Conservation (phyloP, 2,113 vertebrate genomes). For the Bos javanicus region DNA sequence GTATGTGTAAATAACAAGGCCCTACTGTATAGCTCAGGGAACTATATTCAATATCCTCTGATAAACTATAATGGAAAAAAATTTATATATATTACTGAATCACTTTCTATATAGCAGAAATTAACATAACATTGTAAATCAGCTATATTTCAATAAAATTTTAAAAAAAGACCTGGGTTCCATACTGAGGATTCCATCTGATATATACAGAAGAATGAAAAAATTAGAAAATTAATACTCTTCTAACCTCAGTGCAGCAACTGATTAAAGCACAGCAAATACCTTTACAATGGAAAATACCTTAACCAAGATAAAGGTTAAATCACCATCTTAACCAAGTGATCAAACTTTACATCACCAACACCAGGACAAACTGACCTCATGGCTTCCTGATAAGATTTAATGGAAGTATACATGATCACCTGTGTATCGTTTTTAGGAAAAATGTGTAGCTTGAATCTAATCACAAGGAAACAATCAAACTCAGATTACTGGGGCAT, state of each 20-base stretch:
- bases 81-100: background rate
- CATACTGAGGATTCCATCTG: background rate
- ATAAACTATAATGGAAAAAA: background rate
- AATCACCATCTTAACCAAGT: background rate
- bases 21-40: background rate
- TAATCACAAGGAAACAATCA: background rate
- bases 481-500: background rate
- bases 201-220: background rate
- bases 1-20: background rate
- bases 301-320: background rate
- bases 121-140: background rate
- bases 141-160: background rate
- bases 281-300: background rate
- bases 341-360: background rate
- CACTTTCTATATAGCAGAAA: background rate
- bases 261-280: background rate
- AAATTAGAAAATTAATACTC: background rate
- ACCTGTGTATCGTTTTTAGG: background rate
- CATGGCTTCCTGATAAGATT: background rate
- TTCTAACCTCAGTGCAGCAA: background rate
- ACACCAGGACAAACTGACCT: background rate
- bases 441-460: background rate
- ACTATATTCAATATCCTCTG: background rate
- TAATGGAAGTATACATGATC: background rate
- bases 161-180: background rate